Evolutionary conservation across 1,140 invertebrate genomes (phyloP), one percentile per base, ranked within the genome.

Genomic region (Drosophila sechellia): DNA sequence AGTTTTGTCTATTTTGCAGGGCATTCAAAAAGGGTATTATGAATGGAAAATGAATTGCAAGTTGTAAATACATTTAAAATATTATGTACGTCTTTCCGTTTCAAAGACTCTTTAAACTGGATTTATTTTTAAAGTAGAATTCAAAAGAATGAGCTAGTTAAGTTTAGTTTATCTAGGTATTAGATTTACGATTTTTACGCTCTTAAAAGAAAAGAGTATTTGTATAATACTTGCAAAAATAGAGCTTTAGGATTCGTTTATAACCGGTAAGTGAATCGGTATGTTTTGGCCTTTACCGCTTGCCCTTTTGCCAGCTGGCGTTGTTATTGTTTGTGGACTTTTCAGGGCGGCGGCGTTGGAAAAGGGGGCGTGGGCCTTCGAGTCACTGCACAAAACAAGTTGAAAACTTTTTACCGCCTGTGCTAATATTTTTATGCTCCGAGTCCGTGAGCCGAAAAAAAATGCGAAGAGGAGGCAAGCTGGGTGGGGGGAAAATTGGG

Each of bases 351-450:
- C 5, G 43, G 15, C n/a, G 42, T 31, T 31, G 48, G 25, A 45
- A 34, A 50, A 5, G 60, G 20, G 11, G 43, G 63, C 49, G 63
- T 45, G 66, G 49, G 37, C 15, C 52, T 39, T 34, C 68, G 68
- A 43, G 20, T 49, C 27, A 71, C 35, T 71, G 42, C 54, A 55
- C 52, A 53, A 61, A 78, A 75, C 69, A 72, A 72, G 69, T 34
- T 50, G 22, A 69, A 69, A 72, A 84, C 55, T 84, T 84, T 83
- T 60, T 48, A 57, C 58, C 65, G 68, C 60, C 53, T 78, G 79
- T 84, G 75, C 76, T 84, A 79, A 83, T 83, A 84, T 84, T 84
- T 84, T 79, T 83, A 79, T 73, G 70, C 49, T 58, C 31, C 40
- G 37, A 64, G 12, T 22, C 34, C 13, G 34, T 8, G 57, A 15